Percentiles rank a stretch among this genome's conserved stretches.
These are phyloP conservation scores for Pimpla rufipes DNA, from an alignment of 2,888 invertebrate genomes.

Conservation along the genomic window DNA sequence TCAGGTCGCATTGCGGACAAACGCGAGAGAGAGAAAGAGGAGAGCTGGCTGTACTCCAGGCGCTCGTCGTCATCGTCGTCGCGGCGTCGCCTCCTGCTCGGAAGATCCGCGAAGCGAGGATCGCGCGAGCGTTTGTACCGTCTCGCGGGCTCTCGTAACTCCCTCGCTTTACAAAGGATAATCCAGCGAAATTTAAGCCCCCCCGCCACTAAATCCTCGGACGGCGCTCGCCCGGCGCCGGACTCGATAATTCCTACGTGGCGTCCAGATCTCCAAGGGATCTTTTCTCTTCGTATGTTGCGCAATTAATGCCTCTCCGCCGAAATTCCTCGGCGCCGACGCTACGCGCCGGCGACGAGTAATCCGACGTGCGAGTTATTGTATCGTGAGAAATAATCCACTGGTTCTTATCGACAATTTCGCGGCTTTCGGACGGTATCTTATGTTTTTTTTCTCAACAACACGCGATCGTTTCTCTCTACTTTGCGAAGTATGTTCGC, in stretches of 20 bases:
- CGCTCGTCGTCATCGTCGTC: slow-evolving; percentile 32
- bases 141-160: slow-evolving; percentile 35
- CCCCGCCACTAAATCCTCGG: slow-evolving; percentile 36
- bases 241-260: slow-evolving; percentile 31
- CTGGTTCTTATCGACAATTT: background rate
- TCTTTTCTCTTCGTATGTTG: slow-evolving; percentile 13
- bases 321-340: background rate
- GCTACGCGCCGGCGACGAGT: background rate
- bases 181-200: slow-evolving; percentile 58
- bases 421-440: background rate
- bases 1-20: slow-evolving; percentile 72
- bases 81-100: slow-evolving; percentile 9
- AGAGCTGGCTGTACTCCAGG: slow-evolving; percentile 58
- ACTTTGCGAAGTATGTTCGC: too few species aligned
- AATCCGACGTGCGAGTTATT: slow-evolving; percentile 33
- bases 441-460: background rate
- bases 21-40: slow-evolving; percentile 50
- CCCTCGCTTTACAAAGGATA: slow-evolving; percentile 41
- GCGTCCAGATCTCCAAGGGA: background rate
- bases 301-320: slow-evolving; percentile 14
- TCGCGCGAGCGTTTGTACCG: background rate
- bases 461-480: too few species aligned
- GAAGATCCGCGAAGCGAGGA: slow-evolving; percentile 23
- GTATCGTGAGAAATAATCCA: slow-evolving; percentile 11
- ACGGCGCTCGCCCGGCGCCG: slow-evolving; percentile 7